Evolutionary conservation across 2,888 invertebrate genomes (phyloP), one percentile per base, ranked within the genome.

Genomic region (Mesorhabditis spiculigera): DNA sequence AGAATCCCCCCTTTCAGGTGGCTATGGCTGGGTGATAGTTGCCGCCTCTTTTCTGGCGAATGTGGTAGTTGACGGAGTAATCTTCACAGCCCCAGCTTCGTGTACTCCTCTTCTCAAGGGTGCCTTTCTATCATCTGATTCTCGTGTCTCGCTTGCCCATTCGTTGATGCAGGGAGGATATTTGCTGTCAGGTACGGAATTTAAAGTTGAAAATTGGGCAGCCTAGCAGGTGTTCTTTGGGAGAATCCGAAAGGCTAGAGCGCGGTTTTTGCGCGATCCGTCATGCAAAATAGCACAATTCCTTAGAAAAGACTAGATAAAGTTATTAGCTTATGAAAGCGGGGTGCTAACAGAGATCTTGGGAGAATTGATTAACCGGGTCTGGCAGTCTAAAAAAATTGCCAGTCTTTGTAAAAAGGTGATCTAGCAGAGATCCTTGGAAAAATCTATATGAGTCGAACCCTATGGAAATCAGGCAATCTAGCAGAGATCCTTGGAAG

Each of bases 41-140:
- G 91, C 93, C 84, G 94, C 95, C 68, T 94, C 95, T 64, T 95
- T 98, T 88, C 91, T 96, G 91, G 94, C 94, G 88, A 96, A 97
- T 90, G 91, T 97, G 89, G 93, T 97, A 81, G 95, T 98, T 71
- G 97, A 98, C 87, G 98, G 88, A 4, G 94, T 88, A 50, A 86
- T 87, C n/a, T 89, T 88, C 81, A 82, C 85, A 13, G 78, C 77
- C 50, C 86, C 88, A 44, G 87, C 86, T 72, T 86, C 87, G 4
- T 85, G 87, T 4, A 86, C 87, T 44, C 81, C 87, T 43, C 79
- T 85, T 58, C 88, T 88, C 83, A 82, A 85, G 45, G 88, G 87
- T 4, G 91, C 91, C 86, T 98, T 93, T 86, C 91, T 91, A 86
- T 92, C 93, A 68, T 92, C 92, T 84, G 93, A 93, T 69, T 93